Base-by-base conservation (phyloP, 2,797 vertebrate genomes). In the Sebastes goodei region DNA sequence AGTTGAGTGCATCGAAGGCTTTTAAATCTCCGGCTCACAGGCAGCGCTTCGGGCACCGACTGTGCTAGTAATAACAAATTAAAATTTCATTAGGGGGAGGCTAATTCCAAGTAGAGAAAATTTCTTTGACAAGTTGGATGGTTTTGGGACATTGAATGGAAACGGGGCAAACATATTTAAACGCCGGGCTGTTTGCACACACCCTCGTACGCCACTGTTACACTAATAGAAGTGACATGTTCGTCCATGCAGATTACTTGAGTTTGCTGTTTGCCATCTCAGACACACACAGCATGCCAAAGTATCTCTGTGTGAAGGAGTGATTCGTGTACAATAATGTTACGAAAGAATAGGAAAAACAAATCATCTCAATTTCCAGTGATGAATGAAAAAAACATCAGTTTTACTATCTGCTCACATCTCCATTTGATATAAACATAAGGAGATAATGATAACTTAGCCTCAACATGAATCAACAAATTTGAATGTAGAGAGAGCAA, bases 21-120 rank as follows among this genome's bases (percentile, higher is more conserved):
- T 90, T 92, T 85, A 84, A 89, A 90, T 90, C 82, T 83, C 42
- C 1, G 33, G 81, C 85, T 86, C 73, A 29, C 80, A 76, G 86
- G 88, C 90, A 56, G 72, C n/a, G 60, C 89, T 90, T 67, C 76
- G 56, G 90, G 89, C 90, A 32, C 70, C 55, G 3, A 86, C 84
- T 83, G 71, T 80, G 80, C 88, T 88, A 78, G 72, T 89, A 87
- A 91, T 88, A 88, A 90, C 90, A 88, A 88, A 90, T 93, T 89
- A 86, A 93, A 90, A 71, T 89, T 89, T 89, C 74, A 93, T 91
- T 88, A 90, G 83, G 75, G 75, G 86, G 81, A 68, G 78, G 78
- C 82, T 88, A 76, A 91, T 89, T 90, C 87, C 62, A 71, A 87
- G 77, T 68, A 85, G 69, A 78, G 83, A 71, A 77, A 71, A 90